Conservation (phyloP, 2,888 invertebrate species). For the Horisme vitalbata region DNA sequence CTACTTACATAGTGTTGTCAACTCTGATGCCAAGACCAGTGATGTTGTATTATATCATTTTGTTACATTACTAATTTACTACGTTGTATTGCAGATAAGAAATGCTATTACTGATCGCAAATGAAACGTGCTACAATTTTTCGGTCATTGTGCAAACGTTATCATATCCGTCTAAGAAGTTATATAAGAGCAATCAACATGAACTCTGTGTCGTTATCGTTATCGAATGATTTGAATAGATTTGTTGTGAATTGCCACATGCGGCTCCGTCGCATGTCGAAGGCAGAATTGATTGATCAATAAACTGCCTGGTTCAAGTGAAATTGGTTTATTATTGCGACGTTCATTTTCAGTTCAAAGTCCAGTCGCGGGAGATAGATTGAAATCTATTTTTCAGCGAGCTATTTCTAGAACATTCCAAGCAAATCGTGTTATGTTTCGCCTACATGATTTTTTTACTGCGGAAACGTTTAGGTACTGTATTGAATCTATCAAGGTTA, state of each 20-base stretch:
- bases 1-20: slow-evolving; percentile 40
- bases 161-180: neutral
- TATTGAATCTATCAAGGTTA: slow-evolving; percentile 37
- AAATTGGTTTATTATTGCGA: slow-evolving; percentile 50
- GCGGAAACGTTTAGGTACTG: slow-evolving; percentile 29
- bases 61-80: slow-evolving; percentile 5
- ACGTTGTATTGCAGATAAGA: neutral
- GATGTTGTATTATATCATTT: slow-evolving; percentile 30
- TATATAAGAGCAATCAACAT: slow-evolving; percentile 13
- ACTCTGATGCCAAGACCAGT: slow-evolving; percentile 46
- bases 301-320: slow-evolving; percentile 35
- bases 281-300: slow-evolving; percentile 13
- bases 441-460: slow-evolving; percentile 32
- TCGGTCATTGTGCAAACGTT: no score
- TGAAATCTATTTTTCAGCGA: slow-evolving; percentile 40
- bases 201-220: slow-evolving; percentile 7
- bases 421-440: slow-evolving; percentile 26
- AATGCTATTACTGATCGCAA: neutral
- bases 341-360: slow-evolving; percentile 45
- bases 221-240: slow-evolving; percentile 10
- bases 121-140: slow-evolving; percentile 6
- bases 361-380: slow-evolving; percentile 42
- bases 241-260: slow-evolving; percentile 13
- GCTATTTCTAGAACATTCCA: slow-evolving; percentile 35
- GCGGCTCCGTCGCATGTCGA: slow-evolving; percentile 9